Evolutionary conservation across 2,797 vertebrate genomes (phyloP).

Genomic region (Agapornis canus): DNA sequence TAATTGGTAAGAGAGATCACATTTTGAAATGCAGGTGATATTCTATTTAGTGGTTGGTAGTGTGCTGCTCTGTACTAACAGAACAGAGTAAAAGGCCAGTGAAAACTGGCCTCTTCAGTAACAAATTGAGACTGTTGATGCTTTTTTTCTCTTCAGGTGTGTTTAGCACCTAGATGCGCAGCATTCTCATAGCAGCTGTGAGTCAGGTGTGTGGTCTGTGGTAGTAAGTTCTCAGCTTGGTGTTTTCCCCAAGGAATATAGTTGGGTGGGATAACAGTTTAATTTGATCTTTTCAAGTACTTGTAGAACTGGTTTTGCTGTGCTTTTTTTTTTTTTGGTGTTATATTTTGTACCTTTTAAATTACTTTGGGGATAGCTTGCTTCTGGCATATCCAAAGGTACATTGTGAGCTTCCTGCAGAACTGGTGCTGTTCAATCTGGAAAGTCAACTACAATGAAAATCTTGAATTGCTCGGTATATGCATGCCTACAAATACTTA

Average conservation of each 20-base stretch:
- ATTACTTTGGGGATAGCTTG: background rate
- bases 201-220: constrained; percentile 1
- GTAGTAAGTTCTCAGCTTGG: background rate
- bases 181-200: background rate
- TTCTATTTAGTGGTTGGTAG: background rate
- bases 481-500: background rate
- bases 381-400: background rate
- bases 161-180: background rate
- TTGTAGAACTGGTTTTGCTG: background rate
- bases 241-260: background rate
- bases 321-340: background rate
- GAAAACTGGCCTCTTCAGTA: background rate
- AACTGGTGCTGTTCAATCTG: background rate
- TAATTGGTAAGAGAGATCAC: background rate
- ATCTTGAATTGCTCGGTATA: background rate
- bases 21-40: background rate
- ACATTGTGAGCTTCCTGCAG: background rate
- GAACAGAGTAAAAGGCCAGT: background rate
- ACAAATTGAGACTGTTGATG: background rate
- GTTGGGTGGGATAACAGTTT: background rate
- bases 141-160: background rate
- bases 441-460: background rate
- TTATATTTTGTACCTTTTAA: background rate
- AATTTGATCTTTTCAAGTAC: background rate
- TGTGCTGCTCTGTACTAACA: background rate